Evolutionary conservation across 1,140 invertebrate species (phyloP).

Genomic region (Atta cephalotes): DNA sequence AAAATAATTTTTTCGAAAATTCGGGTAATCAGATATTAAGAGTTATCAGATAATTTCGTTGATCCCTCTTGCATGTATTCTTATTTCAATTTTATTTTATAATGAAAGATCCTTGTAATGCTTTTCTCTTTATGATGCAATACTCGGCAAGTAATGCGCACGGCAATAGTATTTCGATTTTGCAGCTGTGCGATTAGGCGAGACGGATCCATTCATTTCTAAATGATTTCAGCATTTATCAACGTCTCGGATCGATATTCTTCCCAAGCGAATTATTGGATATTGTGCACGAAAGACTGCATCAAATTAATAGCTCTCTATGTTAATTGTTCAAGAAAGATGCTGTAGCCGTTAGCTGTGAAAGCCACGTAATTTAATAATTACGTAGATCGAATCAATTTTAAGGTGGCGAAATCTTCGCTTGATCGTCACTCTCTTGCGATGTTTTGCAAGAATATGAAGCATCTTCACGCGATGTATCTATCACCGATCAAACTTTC

Average conservation of each 20-base stretch:
- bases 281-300: not conserved
- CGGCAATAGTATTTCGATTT: conserved; percentile 69
- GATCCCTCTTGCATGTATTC: not conserved
- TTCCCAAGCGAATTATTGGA: not conserved
- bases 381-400: conserved; percentile 53
- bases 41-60: too few species aligned
- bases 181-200: conserved; percentile 66
- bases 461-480: conserved; percentile 48
- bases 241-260: conserved; percentile 21
- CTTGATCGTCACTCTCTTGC: conserved; percentile 18
- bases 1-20: not conserved
- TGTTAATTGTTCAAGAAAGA: conserved; percentile 46
- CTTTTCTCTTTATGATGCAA: conserved; percentile 42
- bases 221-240: conserved; percentile 29
- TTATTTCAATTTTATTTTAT: not conserved
- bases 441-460: conserved; percentile 49
- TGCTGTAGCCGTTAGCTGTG: conserved; percentile 19
- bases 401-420: conserved; percentile 49
- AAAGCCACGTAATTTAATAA: conserved; percentile 57
- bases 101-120: conserved; percentile 3
- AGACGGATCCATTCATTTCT: conserved; percentile 57
- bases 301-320: conserved; percentile 26
- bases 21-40: not conserved
- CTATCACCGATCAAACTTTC: conserved; percentile 52
- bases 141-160: conserved; percentile 28